Evolutionary conservation across 2,888 invertebrate genomes (phyloP), one percentile per base, ranked within the genome.

Genomic region (Timema podura): DNA sequence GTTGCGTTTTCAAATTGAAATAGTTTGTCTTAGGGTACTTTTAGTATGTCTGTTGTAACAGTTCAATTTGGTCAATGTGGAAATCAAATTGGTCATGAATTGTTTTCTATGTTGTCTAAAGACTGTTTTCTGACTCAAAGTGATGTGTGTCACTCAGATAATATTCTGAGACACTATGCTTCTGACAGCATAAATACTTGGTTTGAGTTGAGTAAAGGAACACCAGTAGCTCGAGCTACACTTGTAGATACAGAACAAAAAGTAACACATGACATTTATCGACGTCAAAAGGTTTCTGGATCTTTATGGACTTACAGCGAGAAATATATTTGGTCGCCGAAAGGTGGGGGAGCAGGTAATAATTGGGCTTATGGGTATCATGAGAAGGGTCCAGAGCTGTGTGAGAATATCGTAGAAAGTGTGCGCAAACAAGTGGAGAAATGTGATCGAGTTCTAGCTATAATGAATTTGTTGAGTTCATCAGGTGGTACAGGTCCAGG

Each of bases 401-500:
- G 77, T 9, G 77, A 79, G 6, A 75, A 77, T 3, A 77, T 83
- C 47, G 69, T 83, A 64, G 82, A 85, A 59, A 76, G 75, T 51
- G 75, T 82, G 2, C 77, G 83, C 69, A 78, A 75, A 70, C 83
- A 84, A 76, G 73, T 79, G 57, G 85, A 86, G 75, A 80, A 77
- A 59, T 77, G 80, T 68, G 84, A 84, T 77, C 76, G 77, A 65
- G 74, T 83, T 6, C 77, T 79, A n/a, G 81, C 81, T 66, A 79
- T 85, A 69, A 75, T 85, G n/a, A 79, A 79, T 69, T 76, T 85
- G 13, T 78, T 83, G 30, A 83, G 85, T 75, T 81, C 83, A 44
- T 83, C 83, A 11, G 86, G 86, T 61, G 85, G 86, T 13, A 85
- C 85, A 2, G 86, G 86, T 16, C 84, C 85, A 11, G 85, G 85